phyloP scores from a whole-genome alignment of 2,113 vertebrate genomes.

The Cricetomys ansorgei region DNA sequence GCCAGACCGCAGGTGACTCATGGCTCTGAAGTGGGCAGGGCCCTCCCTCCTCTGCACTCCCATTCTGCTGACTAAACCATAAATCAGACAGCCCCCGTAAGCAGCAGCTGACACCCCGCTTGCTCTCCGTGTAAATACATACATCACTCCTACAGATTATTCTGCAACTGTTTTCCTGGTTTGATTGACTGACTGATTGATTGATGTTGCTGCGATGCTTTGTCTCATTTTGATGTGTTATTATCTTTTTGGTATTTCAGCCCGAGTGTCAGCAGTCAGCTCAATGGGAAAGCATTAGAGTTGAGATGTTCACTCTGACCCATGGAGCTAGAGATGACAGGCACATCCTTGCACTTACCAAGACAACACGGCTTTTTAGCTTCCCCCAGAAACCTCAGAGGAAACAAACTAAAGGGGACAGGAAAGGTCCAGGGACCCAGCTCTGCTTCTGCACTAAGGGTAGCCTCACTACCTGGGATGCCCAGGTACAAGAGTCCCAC shows the following conservation, averaged over 20 bases:
- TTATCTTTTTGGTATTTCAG: background rate
- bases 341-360: too few species aligned
- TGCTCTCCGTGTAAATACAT: background rate
- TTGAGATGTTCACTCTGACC: too few species aligned
- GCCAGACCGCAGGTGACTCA: background rate
- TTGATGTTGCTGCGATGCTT: background rate
- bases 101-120: rapidly evolving
- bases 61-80: background rate
- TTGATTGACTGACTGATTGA: background rate
- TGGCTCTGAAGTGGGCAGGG: background rate
- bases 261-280: background rate
- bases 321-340: rapidly evolving
- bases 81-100: rapidly evolving
- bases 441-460: rapidly evolving
- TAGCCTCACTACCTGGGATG: too few species aligned
- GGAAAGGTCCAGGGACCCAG: too few species aligned
- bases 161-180: background rate
- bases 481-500: background rate
- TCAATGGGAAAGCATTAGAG: background rate
- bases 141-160: background rate
- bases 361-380: too few species aligned
- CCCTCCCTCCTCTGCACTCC: too few species aligned
- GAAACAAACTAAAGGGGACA: too few species aligned
- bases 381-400: background rate
- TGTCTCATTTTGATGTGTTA: background rate